A percentile compares a stretch with the other conserved stretches of the same genome.
Evolutionary conservation across 2,797 vertebrate genomes (phyloP).

Genomic region (Vultur gryphus): DNA sequence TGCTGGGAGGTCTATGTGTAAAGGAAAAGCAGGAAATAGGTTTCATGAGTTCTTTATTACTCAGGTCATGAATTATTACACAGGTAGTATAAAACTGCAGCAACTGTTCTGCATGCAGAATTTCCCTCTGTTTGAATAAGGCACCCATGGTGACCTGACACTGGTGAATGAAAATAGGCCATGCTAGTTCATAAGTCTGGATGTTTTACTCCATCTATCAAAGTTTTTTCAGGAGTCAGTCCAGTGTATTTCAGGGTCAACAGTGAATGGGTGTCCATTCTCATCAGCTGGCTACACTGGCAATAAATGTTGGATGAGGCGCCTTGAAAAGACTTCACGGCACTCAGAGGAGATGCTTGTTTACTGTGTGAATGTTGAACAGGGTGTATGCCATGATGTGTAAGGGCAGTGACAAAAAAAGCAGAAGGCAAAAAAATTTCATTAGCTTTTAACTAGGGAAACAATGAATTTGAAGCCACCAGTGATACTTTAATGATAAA

Average conservation of each 20-base stretch:
- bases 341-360: neutral
- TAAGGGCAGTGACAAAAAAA: neutral
- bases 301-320: neutral
- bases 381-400: neutral
- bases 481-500: neutral
- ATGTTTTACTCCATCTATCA: neutral
- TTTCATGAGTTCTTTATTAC: constrained; percentile 76
- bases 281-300: neutral
- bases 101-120: constrained; percentile 52
- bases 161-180: neutral
- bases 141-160: constrained; percentile 33
- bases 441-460: neutral
- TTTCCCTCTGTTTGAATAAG: constrained; percentile 62
- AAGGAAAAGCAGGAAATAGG: constrained; percentile 61
- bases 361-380: neutral
- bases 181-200: constrained; percentile 40
- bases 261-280: neutral
- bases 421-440: neutral
- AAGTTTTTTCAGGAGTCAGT: neutral
- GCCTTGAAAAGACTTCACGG: neutral
- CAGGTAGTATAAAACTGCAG: constrained; percentile 65
- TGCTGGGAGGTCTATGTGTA: constrained; percentile 66
- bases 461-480: neutral
- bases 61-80: constrained; percentile 67
- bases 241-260: neutral